Conservation (phyloP, 2,113 vertebrate species). For the Nettapus auritus region DNA sequence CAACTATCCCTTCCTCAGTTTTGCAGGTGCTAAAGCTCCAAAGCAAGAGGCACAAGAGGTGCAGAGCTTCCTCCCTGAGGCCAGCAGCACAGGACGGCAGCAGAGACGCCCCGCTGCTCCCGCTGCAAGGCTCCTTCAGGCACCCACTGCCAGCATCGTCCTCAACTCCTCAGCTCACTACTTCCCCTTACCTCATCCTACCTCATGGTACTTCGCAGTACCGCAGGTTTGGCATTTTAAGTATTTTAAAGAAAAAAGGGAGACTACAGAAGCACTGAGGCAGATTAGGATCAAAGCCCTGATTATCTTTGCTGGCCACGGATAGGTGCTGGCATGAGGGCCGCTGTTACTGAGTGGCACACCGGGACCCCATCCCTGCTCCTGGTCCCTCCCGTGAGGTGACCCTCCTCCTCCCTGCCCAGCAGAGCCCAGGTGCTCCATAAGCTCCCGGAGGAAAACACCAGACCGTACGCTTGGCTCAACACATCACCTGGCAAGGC, state of each 20-base stretch:
- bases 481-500: background rate
- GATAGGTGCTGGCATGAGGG: background rate
- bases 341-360: fast-evolving
- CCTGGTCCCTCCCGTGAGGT: background rate
- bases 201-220: background rate
- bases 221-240: conserved; percentile 25
- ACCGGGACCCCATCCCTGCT: fast-evolving
- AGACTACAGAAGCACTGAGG: background rate
- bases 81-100: fast-evolving
- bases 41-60: fast-evolving
- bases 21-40: background rate
- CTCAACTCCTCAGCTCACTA: background rate
- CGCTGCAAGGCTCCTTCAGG: background rate
- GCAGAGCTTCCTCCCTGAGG: background rate
- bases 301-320: background rate
- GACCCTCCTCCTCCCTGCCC: background rate
- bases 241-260: background rate
- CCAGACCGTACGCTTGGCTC: background rate
- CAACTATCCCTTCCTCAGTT: background rate
- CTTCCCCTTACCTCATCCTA: conserved; percentile 48
- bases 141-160: background rate
- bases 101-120: fast-evolving
- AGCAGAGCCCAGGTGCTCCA: background rate
- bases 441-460: background rate
- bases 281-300: background rate